Percentiles rank a stretch among this genome's conserved stretches.
Evolutionary conservation across 2,797 vertebrate species (phyloP).

Genomic region (Rhyacichthys aspro): DNA sequence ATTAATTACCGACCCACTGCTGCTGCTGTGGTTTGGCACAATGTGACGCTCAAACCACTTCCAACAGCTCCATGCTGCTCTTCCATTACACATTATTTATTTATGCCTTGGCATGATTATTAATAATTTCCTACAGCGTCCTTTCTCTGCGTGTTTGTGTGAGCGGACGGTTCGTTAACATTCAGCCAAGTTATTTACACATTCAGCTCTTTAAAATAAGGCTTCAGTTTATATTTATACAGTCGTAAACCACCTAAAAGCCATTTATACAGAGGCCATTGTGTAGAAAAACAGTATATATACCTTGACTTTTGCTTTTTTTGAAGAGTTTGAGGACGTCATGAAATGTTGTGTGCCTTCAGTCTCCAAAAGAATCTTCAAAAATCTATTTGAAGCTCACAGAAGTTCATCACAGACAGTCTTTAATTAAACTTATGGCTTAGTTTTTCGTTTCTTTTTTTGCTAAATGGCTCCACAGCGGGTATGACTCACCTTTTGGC

Average conservation of each 20-base stretch:
- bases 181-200: too few species aligned
- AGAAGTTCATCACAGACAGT: not conserved
- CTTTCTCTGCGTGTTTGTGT: slow-evolving; percentile 8
- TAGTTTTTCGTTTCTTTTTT: not conserved
- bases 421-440: not conserved
- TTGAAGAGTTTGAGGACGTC: too few species aligned
- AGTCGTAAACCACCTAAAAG: too few species aligned
- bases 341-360: too few species aligned
- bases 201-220: too few species aligned
- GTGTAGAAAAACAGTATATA: too few species aligned
- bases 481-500: not conserved
- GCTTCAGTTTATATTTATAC: too few species aligned
- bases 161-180: slow-evolving; percentile 3
- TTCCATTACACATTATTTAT: slow-evolving; percentile 64
- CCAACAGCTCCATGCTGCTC: slow-evolving; percentile 25
- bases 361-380: slow-evolving; percentile 1
- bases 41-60: slow-evolving; percentile 57
- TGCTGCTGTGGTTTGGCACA: slow-evolving; percentile 48
- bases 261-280: too few species aligned
- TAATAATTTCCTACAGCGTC: slow-evolving; percentile 62
- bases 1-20: slow-evolving; percentile 72
- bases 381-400: not conserved
- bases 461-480: not conserved
- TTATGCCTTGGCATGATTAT: slow-evolving; percentile 58
- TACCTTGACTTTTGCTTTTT: too few species aligned